Conservation (phyloP, 2,113 vertebrate species). For the Syngnathoides biaculeatus region DNA sequence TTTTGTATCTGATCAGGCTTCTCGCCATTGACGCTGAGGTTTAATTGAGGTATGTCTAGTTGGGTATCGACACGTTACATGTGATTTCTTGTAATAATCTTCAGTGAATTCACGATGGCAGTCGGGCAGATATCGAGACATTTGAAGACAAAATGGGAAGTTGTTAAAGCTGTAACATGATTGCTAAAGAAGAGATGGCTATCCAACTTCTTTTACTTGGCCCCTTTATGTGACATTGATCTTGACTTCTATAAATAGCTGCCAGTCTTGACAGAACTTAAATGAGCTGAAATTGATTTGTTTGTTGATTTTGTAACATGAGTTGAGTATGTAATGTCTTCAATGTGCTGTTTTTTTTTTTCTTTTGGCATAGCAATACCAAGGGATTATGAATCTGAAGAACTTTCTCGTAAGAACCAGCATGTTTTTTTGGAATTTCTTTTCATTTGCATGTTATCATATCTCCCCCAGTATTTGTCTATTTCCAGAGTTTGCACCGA, state of each 20-base stretch:
- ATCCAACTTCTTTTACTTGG: slow-evolving; percentile 23
- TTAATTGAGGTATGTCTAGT: slow-evolving; percentile 42
- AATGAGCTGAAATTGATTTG: not conserved
- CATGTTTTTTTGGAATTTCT: slow-evolving; percentile 45
- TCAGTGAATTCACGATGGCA: slow-evolving; percentile 36
- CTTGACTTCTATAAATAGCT: slow-evolving; percentile 7
- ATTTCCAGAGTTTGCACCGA: slow-evolving; percentile 20
- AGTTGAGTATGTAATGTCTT: slow-evolving; percentile 18
- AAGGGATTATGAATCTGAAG: slow-evolving; percentile 44
- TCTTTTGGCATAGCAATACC: slow-evolving; percentile 40
- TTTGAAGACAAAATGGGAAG: slow-evolving; percentile 27
- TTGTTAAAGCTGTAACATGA: slow-evolving; percentile 54
- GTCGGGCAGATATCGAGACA: slow-evolving; percentile 28
- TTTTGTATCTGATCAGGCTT: slow-evolving; percentile 33
- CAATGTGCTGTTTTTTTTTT: slow-evolving; percentile 35
- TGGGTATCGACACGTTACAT: slow-evolving; percentile 16
- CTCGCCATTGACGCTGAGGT: slow-evolving; percentile 19
- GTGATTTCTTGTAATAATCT: slow-evolving; percentile 22
- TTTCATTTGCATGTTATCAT: slow-evolving; percentile 45
- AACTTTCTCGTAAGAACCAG: slow-evolving; percentile 58
- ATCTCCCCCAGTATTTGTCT: not conserved
- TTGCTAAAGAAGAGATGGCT: slow-evolving; percentile 10
- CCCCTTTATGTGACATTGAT: slow-evolving; percentile 13
- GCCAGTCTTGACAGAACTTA: not conserved
- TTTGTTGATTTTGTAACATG: not conserved